Base-by-base conservation (phyloP, 2,888 invertebrate species). In the Eupithecia subfuscata region DNA sequence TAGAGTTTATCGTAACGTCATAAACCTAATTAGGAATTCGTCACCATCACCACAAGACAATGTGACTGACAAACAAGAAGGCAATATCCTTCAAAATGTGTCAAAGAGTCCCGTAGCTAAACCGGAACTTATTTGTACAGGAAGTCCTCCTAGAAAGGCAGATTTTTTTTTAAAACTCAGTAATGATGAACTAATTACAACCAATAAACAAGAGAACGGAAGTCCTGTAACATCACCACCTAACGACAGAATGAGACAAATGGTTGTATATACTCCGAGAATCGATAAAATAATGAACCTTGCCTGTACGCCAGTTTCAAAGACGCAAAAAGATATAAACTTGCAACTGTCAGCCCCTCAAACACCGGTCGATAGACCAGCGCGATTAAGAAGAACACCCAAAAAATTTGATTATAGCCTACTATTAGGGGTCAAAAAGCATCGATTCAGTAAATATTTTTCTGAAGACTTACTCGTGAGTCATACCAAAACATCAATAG, bases 391-490 rank as follows among this genome's bases (percentile, higher is more conserved):
- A 84, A 90, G 90, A 80, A 91, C 88, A 82, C 95, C 95, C 5
- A 93, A 89, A 80, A 95, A 94, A 75, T 94, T 91, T 82, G 91
- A 90, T 69, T 88, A 92, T 74, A 77, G 85, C 22, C 79, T 88
- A 77, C 65, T 91, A 56, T 84, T 87, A 77, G 79, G 80, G 60
- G 52, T 85, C 18, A 92, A 90, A 80, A 90, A 85, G 78, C 84
- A 83, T 40, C 85, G 88, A 34, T 79, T 82, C 70, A 86, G 87
- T 6, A 84, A 83, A 72, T 75, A 75, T 16, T 79, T 82, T 60
- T 75, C 69, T 34, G 60, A 71, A 60, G 37, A 64, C 52, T 69
- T 69, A 68, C 63, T 69, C 16, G 71, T 69, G 7, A 18, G 0
- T 30, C 22, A 63, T 68, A 40, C 45, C 6, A 40, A 77, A 70